These are phyloP conservation scores for Heliconius ismenius DNA, from an alignment of 2,888 invertebrate genomes.

Conservation along the genomic window DNA sequence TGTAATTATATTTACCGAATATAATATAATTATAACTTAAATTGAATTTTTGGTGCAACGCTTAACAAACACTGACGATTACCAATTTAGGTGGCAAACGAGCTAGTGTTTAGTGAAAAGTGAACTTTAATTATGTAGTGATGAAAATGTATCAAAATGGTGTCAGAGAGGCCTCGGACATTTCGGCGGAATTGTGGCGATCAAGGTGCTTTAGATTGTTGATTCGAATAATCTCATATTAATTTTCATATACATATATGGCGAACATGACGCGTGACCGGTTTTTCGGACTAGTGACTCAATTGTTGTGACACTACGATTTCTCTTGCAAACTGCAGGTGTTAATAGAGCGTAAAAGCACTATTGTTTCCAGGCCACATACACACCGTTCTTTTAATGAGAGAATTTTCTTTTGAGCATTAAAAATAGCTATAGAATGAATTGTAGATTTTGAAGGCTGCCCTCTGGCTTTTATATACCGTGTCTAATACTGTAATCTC, in stretches of 20 bases:
- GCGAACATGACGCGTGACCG: conserved; percentile 45
- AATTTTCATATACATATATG: conserved; percentile 42
- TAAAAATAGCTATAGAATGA: conserved; percentile 13
- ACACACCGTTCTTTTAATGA: conserved; percentile 3
- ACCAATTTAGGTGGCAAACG: conserved; percentile 29
- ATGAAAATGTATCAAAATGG: conserved; percentile 74
- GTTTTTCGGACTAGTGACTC: conserved; percentile 45
- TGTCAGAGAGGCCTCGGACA: conserved; percentile 77
- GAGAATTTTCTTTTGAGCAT: background rate
- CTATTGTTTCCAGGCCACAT: conserved; percentile 19
- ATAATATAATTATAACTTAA: background rate
- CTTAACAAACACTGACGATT: conserved; percentile 38
- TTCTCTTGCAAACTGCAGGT: conserved; percentile 34
- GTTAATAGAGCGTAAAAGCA: conserved; percentile 34
- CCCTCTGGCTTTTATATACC: conserved; percentile 24
- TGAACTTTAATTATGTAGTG: conserved; percentile 52
- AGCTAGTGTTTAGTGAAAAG: conserved; percentile 30
- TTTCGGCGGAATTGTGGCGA: conserved; percentile 83
- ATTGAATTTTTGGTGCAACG: conserved; percentile 6
- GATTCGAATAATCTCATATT: conserved; percentile 45
- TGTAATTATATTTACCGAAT: conserved; percentile 26
- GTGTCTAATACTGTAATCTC: conserved; percentile 36
- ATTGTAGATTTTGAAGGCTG: conserved; percentile 19
- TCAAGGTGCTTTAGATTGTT: conserved; percentile 72
- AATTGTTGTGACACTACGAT: conserved; percentile 43